Base-by-base conservation (phyloP, 1,140 invertebrate genomes). In the Pomacea maculata region DNA sequence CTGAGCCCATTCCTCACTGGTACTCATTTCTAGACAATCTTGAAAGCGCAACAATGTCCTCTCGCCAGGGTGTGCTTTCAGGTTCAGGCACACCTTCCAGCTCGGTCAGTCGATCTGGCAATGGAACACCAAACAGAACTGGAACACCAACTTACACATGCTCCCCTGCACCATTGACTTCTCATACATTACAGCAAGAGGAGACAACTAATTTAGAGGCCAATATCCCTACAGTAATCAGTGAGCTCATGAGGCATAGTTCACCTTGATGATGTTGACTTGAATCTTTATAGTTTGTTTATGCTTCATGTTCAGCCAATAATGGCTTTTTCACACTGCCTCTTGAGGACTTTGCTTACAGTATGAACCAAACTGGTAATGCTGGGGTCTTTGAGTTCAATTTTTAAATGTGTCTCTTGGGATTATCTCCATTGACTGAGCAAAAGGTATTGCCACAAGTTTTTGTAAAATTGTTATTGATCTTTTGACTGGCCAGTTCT, bases 11-110 rank as follows among this genome's bases (percentile, higher is more conserved):
- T 45, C 79, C 82, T 8, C 78, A 80, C 54, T 78, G 64, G 57
- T 83, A 83, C 71, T 80, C 79, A 55, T 80, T 80, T 70, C 79
- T 83, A 25, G 82, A 68, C 54, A 79, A 83, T 34, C 78, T 83
- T 61, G 75, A 73, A 15, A 54, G 78, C 29, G 63, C 70, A 21
- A 55, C 72, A 3, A 25, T 79, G 4, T 57, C 78, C 14, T 75
- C 78, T 14, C 45, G 78, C 19, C 73, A 78, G 29, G 82, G 82
- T 10, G 79, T 67, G 1, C 67, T 74, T 6, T 83, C 82, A 21
- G 78, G 63, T n/a, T 67, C 55, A 21, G 63, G 57, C 52, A 80
- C 80, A 34, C 80, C 80, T 3, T 21, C n/a, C 34, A 74, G 67
- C n/a, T 57, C 52, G 8, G 52, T 64, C 25, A 54, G n/a, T 14